Evolutionary conservation across 2,888 invertebrate genomes (phyloP).

Genomic region (Acleris laterana): DNA sequence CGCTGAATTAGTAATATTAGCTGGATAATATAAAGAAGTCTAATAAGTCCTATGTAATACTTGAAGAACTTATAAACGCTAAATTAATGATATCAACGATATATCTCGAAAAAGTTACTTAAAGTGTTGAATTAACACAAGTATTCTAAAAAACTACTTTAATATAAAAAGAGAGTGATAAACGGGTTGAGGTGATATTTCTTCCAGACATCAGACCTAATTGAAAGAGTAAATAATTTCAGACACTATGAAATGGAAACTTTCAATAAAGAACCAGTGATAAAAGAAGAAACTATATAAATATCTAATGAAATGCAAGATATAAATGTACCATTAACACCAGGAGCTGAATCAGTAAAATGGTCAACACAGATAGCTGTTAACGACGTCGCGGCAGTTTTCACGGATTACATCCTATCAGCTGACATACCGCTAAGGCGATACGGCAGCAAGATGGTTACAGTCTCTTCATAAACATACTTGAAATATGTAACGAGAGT

Average conservation of each 20-base stretch:
- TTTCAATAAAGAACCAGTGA: not conserved
- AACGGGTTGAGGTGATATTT: too few species aligned
- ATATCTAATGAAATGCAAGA: not conserved
- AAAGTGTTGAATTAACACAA: too few species aligned
- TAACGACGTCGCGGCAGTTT: constrained; percentile 62
- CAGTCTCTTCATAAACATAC: too few species aligned
- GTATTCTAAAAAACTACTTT: too few species aligned
- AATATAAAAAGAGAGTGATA: too few species aligned
- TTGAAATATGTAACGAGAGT: too few species aligned
- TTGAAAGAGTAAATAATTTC: too few species aligned
- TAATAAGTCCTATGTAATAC: not conserved
- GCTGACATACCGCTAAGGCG: constrained; percentile 47
- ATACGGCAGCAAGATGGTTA: constrained; percentile 27
- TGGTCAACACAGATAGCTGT: constrained; percentile 35
- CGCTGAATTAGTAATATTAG: not conserved
- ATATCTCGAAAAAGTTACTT: too few species aligned
- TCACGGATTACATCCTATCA: constrained; percentile 59
- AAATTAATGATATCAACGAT: too few species aligned
- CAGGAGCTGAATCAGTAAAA: constrained; percentile 22
- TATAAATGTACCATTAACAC: constrained; percentile 14
- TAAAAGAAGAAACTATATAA: not conserved
- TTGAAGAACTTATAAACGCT: too few species aligned
- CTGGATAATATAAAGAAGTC: not conserved
- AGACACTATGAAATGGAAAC: too few species aligned
- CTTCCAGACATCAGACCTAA: too few species aligned